Base-by-base conservation (phyloP, 2,797 vertebrate genomes). In the Lepidocolaptes lacrymiger region DNA sequence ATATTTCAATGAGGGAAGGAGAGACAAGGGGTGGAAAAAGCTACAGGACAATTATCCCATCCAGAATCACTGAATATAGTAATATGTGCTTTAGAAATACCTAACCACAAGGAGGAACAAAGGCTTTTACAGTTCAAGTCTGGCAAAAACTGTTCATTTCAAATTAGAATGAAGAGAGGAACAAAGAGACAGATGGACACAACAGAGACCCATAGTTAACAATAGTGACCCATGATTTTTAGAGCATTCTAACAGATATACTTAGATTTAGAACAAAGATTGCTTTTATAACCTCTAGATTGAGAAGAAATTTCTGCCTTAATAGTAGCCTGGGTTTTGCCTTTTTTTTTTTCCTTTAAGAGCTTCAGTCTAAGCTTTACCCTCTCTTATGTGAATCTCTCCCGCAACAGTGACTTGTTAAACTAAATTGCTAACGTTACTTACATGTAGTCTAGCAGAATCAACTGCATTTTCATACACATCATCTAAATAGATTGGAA, bases 401-500 rank as follows among this genome's bases (percentile, higher is more conserved):
- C 87, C 44, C 71, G 54, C 43, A 80, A 51, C 28, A 63, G 26
- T 15, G 14, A 27, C 41, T 64, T 23, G 22, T 39, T 74, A 46
- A 93, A 56, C 18, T 62, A 69, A 80, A 24, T 19, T 54, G 23
- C 16, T 67, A 77, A 61, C 30, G 26, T 58, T 91, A 97, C 99
- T 98, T 97, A 99, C 99, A 51, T 99, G 99, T 82, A 99, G 97
- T 78, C 99, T 98, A 61, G 99, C 99, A 61, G 99, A 99, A 85
- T 99, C 99, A 43, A 99, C 98, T 2, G 99, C 99, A 48, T 99
- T 98, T 95, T 99, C 99, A 80, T 99, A 99, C 1, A 99, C 99
- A 28, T 99, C 99, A 93, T 99, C 99, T 67, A 99, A 97, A 96
- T 99, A 99, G 97, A 99, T 99, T 30, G 99, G 99, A 96, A 99